These are phyloP conservation scores for Pseudorasbora parva DNA, from an alignment of 2,113 vertebrate species.

Conservation along the genomic window DNA sequence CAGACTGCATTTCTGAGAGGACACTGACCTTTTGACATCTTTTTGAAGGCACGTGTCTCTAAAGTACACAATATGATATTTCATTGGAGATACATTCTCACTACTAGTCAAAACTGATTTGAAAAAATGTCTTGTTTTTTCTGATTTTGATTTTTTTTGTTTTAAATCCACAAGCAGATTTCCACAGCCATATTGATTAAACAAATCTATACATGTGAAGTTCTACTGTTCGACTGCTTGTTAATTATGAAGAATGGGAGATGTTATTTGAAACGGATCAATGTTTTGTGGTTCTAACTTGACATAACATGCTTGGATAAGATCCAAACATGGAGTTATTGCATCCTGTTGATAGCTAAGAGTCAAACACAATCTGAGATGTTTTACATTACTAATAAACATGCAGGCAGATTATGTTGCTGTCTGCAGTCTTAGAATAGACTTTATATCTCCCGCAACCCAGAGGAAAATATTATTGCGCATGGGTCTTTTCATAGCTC, in stretches of 20 bases:
- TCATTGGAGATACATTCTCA: conserved; percentile 74
- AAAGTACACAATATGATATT: conserved; percentile 80
- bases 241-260: not conserved
- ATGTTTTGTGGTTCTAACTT: conserved; percentile 20
- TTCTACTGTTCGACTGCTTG: not conserved
- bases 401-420: conserved; percentile 67
- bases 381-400: conserved; percentile 57
- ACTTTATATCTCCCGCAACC: conserved; percentile 48
- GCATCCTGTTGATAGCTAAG: conserved; percentile 46
- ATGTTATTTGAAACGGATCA: conserved; percentile 19
- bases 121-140: no score
- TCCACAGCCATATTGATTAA: not conserved
- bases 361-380: conserved; percentile 43
- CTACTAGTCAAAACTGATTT: conserved; percentile 42
- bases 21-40: conserved; percentile 57
- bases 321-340: conserved; percentile 39
- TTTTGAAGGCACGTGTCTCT: conserved; percentile 38
- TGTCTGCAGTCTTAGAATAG: conserved; percentile 67
- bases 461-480: conserved; percentile 17
- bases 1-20: conserved; percentile 48
- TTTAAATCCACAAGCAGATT: not conserved
- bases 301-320: conserved; percentile 13
- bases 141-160: no score
- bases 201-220: not conserved
- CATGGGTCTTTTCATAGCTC: not conserved